phyloP scores from a whole-genome alignment of 2,888 invertebrate genomes.

The Rhagonycha lutea region DNA sequence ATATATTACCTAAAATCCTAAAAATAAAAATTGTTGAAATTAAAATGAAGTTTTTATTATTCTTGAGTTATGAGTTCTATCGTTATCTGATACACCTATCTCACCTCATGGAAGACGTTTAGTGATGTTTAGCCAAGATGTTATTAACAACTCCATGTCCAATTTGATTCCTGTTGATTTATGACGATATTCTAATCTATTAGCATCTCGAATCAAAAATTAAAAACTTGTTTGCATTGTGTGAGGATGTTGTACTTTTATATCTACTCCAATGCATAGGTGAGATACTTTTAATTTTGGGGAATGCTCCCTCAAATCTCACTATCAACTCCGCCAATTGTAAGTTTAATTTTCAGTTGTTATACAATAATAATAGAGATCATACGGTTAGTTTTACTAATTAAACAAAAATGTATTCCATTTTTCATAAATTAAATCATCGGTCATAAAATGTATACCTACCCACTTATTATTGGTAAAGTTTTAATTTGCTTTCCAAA shows the following conservation, averaged over 20 bases:
- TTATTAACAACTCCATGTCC: neutral
- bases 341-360: neutral
- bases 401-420: neutral
- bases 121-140: neutral
- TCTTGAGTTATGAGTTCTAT: neutral
- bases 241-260: too few species aligned
- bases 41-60: neutral
- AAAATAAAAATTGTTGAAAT: neutral
- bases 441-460: neutral
- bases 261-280: too few species aligned
- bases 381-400: neutral
- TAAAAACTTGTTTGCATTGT: neutral
- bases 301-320: too few species aligned
- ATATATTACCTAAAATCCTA: neutral
- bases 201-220: neutral
- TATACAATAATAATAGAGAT: too few species aligned
- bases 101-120: neutral
- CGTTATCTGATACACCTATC: neutral
- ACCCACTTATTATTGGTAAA: neutral
- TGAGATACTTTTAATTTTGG: too few species aligned
- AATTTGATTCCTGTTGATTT: neutral
- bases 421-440: neutral
- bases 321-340: neutral
- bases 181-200: neutral
- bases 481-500: neutral